phyloP scores from a whole-genome alignment of 2,113 vertebrate species.

The Triplophysa dalaica region DNA sequence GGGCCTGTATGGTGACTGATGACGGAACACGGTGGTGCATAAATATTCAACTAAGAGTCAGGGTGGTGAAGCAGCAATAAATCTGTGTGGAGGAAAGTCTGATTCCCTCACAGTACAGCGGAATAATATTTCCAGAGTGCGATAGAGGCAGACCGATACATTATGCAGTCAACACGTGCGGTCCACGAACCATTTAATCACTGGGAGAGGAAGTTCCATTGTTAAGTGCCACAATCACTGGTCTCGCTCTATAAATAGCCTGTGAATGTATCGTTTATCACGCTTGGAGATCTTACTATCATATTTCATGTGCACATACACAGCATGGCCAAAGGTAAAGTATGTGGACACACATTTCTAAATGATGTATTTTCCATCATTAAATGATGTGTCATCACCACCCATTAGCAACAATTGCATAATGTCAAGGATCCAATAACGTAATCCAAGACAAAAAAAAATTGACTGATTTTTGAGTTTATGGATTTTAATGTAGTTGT shows the following conservation, averaged over 20 bases:
- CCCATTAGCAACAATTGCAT: too few species aligned
- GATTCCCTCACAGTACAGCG: conserved; percentile 9
- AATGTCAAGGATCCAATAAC: too few species aligned
- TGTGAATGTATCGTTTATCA: conserved; percentile 10
- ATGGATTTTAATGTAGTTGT: too few species aligned
- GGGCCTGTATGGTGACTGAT: conserved; percentile 42
- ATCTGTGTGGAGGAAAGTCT: conserved; percentile 36
- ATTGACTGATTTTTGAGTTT: too few species aligned
- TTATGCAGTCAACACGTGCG: conserved; percentile 23
- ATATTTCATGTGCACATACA: neutral
- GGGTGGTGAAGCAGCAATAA: conserved; percentile 42
- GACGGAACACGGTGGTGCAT: conserved; percentile 41
- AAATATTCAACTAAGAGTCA: conserved; percentile 45
- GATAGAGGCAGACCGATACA: conserved; percentile 21
- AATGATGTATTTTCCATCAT: too few species aligned
- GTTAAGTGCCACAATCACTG: conserved; percentile 16
- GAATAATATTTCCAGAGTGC: conserved; percentile 23
- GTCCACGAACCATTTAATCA: conserved; percentile 35
- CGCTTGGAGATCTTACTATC: conserved; percentile 18
- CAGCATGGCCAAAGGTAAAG: neutral
- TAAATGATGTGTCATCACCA: too few species aligned
- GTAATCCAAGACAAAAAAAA: too few species aligned
- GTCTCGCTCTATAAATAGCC: neutral
- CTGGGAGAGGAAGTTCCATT: neutral
- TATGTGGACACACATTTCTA: neutral